A percentile compares a stretch with the other conserved stretches of the same genome.
phyloP scores from a whole-genome alignment of 2,113 vertebrate species.

The Narcine bancroftii region DNA sequence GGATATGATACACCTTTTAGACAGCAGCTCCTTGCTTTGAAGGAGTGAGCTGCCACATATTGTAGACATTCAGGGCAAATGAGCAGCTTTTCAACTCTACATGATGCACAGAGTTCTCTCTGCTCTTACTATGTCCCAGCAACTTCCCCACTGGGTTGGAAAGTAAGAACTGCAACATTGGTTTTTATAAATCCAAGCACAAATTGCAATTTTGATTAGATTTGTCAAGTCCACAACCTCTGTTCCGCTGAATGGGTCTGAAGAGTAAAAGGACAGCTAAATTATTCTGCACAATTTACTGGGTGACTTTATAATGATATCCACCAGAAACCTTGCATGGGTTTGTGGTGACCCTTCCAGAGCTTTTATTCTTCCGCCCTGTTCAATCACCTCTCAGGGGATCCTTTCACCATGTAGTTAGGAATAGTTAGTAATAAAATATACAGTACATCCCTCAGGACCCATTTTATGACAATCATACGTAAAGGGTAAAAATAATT shows the following conservation, averaged over 20 bases:
- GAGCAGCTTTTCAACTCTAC: background rate
- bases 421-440: constrained; percentile 9
- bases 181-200: background rate
- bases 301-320: background rate
- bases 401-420: background rate
- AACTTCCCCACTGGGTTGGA: background rate
- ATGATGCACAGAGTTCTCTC: background rate
- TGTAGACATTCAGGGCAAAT: background rate
- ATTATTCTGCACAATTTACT: background rate
- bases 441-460: background rate
- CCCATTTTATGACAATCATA: background rate
- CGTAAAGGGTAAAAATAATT: constrained; percentile 19
- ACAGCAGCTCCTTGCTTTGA: background rate
- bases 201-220: background rate
- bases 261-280: background rate
- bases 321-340: background rate
- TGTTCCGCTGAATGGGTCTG: background rate
- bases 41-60: background rate
- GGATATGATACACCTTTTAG: background rate
- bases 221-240: background rate
- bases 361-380: background rate
- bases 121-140: background rate
- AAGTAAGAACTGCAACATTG: background rate
- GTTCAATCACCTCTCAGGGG: background rate
- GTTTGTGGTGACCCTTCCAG: background rate